Conservation (phyloP, 1,140 invertebrate species). For the Atopsyche davidsoni region DNA sequence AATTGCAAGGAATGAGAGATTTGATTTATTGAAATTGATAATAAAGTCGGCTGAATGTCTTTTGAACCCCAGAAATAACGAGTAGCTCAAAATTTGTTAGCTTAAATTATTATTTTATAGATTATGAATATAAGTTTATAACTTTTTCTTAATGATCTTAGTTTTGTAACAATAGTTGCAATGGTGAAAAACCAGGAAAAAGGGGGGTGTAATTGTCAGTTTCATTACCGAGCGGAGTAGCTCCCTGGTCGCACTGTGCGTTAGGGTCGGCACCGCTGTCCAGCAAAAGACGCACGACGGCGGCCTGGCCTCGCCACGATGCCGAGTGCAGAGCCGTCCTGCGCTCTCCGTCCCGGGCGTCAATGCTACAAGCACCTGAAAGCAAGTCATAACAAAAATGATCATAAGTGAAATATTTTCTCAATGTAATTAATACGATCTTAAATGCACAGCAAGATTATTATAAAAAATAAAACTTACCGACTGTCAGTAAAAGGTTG, state of each 20-base stretch:
- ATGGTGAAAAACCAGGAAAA: no score
- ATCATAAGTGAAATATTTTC: background rate
- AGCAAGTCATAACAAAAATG: slow-evolving; percentile 1
- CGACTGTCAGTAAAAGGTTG: slow-evolving; percentile 67
- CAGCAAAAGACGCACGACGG: slow-evolving; percentile 75
- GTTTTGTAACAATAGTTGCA: no score
- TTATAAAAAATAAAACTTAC: slow-evolving; percentile 34
- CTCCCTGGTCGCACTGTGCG: slow-evolving; percentile 90
- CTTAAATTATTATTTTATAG: no score
- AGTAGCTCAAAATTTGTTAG: no score
- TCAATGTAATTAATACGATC: background rate
- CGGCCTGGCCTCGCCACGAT: slow-evolving; percentile 89
- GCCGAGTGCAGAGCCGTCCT: slow-evolving; percentile 88
- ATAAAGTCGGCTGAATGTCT: no score
- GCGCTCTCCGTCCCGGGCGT: slow-evolving; percentile 84
- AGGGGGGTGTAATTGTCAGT: no score
- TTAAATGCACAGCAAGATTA: no score
- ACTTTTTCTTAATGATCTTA: no score
- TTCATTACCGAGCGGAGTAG: slow-evolving; percentile 82
- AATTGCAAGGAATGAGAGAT: no score
- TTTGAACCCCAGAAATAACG: no score
- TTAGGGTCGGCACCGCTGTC: slow-evolving; percentile 74
- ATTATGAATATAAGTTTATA: no score
- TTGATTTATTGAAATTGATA: no score
- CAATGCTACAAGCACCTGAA: slow-evolving; percentile 63